phyloP scores from a whole-genome alignment of 2,113 vertebrate species.

The Lepisosteus oculatus region DNA sequence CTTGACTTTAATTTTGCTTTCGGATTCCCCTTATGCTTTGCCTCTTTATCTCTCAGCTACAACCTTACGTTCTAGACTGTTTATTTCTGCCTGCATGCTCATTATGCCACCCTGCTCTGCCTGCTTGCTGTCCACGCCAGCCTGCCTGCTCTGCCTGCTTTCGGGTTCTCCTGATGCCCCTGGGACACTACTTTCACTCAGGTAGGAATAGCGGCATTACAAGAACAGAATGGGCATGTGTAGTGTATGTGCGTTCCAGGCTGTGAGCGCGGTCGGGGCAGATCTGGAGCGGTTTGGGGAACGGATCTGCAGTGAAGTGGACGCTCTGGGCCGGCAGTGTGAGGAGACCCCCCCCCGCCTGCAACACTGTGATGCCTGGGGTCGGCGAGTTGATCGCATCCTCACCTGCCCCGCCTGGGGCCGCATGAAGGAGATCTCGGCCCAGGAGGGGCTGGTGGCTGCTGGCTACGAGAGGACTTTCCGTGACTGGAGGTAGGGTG shows the following conservation, averaged over 20 bases:
- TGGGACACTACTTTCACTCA: too few species aligned
- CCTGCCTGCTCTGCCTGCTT: too few species aligned
- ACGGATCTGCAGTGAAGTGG: conserved; percentile 54
- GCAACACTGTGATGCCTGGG: conserved; percentile 66
- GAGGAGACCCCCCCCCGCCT: conserved; percentile 66
- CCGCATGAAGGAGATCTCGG: conserved; percentile 69
- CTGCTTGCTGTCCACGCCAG: too few species aligned
- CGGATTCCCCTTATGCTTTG: too few species aligned
- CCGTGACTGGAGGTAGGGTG: conserved; percentile 67
- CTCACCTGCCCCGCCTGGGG: conserved; percentile 69
- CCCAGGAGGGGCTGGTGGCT: conserved; percentile 68
- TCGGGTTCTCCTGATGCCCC: too few species aligned
- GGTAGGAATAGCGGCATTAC: too few species aligned
- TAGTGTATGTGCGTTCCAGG: conserved; percentile 32
- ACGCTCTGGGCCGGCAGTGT: conserved; percentile 64
- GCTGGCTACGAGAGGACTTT: conserved; percentile 69
- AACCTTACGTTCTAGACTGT: too few species aligned
- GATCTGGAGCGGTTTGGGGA: conserved; percentile 71
- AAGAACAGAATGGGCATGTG: background rate
- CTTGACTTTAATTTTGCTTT: too few species aligned
- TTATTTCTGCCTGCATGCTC: too few species aligned
- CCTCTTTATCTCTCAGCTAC: too few species aligned
- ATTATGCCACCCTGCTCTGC: too few species aligned
- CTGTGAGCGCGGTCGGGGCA: conserved; percentile 40
- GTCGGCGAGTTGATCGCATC: conserved; percentile 62